Percentiles rank a stretch among this genome's conserved stretches.
These are phyloP conservation scores for Eupithecia dodoneata DNA, from an alignment of 2,888 invertebrate genomes.

Conservation along the genomic window DNA sequence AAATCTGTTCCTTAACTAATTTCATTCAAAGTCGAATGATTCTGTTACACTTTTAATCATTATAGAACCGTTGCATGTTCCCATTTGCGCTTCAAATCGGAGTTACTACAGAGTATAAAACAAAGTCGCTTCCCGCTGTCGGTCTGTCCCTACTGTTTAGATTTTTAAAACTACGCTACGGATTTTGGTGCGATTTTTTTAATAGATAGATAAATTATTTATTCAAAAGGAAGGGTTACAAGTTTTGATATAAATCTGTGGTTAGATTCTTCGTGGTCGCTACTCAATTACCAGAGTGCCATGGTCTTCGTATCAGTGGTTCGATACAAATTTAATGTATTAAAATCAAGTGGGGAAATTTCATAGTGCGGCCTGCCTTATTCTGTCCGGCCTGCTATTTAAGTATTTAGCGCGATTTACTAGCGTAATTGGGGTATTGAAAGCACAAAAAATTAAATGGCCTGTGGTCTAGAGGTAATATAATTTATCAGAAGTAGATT, in stretches of 20 bases:
- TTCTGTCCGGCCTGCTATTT: too few relatives aligned
- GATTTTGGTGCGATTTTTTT: too few relatives aligned
- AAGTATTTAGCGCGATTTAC: neutral
- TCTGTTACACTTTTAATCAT: neutral
- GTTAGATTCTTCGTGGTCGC: neutral
- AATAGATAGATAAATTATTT: too few relatives aligned
- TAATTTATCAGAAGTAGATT: neutral
- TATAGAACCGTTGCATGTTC: neutral
- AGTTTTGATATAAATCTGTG: neutral
- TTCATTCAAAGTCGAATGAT: too few relatives aligned
- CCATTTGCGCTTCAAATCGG: neutral
- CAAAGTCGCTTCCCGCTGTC: too few relatives aligned
- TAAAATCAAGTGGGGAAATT: neutral
- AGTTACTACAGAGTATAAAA: too few relatives aligned
- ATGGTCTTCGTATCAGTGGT: neutral
- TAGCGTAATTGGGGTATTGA: constrained; percentile 4
- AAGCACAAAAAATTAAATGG: constrained; percentile 4
- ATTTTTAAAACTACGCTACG: too few relatives aligned
- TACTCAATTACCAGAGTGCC: neutral
- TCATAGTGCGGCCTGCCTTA: neutral
- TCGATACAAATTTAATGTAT: neutral
- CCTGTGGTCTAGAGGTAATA: neutral
- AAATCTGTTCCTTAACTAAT: too few relatives aligned
- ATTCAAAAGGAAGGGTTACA: too few relatives aligned
- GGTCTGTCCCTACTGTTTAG: too few relatives aligned